Base-by-base conservation (phyloP, 64 coral and sea anemone genomes). In the Montipora cactus region DNA sequence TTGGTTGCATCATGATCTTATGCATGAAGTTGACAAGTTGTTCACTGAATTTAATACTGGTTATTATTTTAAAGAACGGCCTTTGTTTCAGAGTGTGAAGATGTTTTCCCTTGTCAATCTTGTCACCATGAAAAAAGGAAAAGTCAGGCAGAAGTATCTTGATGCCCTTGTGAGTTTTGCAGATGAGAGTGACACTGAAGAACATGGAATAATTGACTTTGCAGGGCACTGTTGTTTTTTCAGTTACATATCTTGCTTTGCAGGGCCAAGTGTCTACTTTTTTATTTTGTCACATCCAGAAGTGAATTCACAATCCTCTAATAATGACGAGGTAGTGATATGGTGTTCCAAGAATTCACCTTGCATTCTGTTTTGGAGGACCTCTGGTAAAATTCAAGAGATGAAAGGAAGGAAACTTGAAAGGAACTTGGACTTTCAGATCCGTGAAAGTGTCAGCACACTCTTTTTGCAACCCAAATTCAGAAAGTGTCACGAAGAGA, bases 391-490 rank as follows among this genome's bases (percentile, higher is more conserved):
- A 49, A 64, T 70, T 5, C n/a, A 49, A 16, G 64, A 71, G 45
- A 72, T 71, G 47, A 50, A 49, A 71, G 82, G 23, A 23, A 23
- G 23, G 23, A 23, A 23, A 28, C 1, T 28, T 28, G 25, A 25
- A 21, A 70, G n/a, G 7, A 16, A 46, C 12, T 9, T 86, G 8
- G 8, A 15, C 9, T 86, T 46, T 72, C 12, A 13, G 8, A 70
- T 86, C 6, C 62, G 44, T 20, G 82, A 86, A 16, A 86, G 64
- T 86, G 82, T 86, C n/a, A 50, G 66, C 16, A 49, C 47, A 8
- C 82, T 86, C 14, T 86, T 69, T 72, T 22, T 86, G 66, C 82
- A 86, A 71, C 82, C 82, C 15, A 86, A 86, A 59, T 86, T 71
- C 18, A 70, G 82, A 51, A 86, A 86, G 47, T 8, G 44, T 49